Conservation (phyloP, 2,888 invertebrate species). For the Tetragonisca angustula region DNA sequence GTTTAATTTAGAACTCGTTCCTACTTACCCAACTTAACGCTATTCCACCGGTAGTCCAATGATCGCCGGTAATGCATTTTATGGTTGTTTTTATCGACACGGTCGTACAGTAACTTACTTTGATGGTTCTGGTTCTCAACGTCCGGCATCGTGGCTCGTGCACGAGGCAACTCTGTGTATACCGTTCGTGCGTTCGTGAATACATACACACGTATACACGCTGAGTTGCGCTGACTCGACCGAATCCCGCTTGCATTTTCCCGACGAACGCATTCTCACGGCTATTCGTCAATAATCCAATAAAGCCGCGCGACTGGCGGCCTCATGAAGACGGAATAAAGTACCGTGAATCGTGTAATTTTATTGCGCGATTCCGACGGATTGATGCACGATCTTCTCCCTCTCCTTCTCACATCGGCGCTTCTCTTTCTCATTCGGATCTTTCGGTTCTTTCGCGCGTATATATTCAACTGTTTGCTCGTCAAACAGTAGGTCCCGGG, state of each 20-base stretch:
- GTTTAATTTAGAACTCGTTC: conserved; percentile 73
- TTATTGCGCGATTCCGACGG: conserved; percentile 73
- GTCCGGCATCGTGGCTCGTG: conserved; percentile 34
- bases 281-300: conserved; percentile 73
- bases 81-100: conserved; percentile 83
- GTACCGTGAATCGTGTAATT: conserved; percentile 65
- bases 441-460: conserved; percentile 22
- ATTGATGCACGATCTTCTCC: conserved; percentile 69
- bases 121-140: conserved; percentile 62
- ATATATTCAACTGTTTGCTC: conserved; percentile 45
- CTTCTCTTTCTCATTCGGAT: neutral
- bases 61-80: conserved; percentile 82
- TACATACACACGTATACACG: neutral
- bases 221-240: conserved; percentile 61
- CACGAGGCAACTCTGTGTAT: neutral
- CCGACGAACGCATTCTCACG: conserved; percentile 61
- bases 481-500: conserved; percentile 75
- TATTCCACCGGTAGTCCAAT: conserved; percentile 79
- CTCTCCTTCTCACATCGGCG: neutral
- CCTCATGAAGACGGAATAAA: conserved; percentile 72
- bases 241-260: conserved; percentile 67
- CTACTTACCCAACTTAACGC: conserved; percentile 78
- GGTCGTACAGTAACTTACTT: conserved; percentile 70
- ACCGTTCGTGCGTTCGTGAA: neutral
- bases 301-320: conserved; percentile 66